Evolutionary conservation across 35 echinoderm and acorn worm genomes (phyloP).

Genomic region (Ptychodera flava): DNA sequence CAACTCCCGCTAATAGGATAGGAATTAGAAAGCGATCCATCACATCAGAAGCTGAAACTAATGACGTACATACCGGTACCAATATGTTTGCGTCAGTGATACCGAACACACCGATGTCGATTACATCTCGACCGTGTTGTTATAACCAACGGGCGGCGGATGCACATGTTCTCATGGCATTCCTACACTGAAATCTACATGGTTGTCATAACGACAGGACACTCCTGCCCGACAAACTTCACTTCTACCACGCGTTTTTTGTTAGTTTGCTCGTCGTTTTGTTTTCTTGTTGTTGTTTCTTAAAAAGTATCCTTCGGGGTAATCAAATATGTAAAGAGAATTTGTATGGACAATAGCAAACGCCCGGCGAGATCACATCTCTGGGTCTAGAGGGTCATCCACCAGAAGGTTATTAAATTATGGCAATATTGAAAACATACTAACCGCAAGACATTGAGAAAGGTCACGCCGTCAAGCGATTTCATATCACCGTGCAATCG

Average conservation of each 20-base stretch:
- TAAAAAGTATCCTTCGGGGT: not conserved
- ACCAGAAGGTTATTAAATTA: too few species aligned
- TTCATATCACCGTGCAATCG: too few species aligned
- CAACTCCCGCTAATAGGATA: not conserved
- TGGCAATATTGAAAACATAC: too few species aligned
- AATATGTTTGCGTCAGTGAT: not conserved
- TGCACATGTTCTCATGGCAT: not conserved
- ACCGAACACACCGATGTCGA: not conserved
- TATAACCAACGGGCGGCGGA: not conserved
- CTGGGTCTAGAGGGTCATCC: too few species aligned
- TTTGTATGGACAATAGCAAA: too few species aligned
- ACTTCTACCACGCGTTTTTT: too few species aligned
- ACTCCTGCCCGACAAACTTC: not conserved
- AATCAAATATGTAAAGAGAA: too few species aligned
- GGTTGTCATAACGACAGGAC: not conserved
- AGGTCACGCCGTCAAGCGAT: too few species aligned
- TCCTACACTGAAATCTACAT: not conserved
- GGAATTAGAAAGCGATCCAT: not conserved
- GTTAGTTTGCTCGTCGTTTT: not conserved
- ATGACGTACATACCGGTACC: not conserved
- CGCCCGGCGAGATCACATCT: too few species aligned
- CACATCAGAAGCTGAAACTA: not conserved
- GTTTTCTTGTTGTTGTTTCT: not conserved
- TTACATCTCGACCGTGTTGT: not conserved
- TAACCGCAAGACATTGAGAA: too few species aligned